These are phyloP conservation scores for Chydorus sphaericus DNA, from an alignment of 2,888 invertebrate genomes.

Conservation along the genomic window DNA sequence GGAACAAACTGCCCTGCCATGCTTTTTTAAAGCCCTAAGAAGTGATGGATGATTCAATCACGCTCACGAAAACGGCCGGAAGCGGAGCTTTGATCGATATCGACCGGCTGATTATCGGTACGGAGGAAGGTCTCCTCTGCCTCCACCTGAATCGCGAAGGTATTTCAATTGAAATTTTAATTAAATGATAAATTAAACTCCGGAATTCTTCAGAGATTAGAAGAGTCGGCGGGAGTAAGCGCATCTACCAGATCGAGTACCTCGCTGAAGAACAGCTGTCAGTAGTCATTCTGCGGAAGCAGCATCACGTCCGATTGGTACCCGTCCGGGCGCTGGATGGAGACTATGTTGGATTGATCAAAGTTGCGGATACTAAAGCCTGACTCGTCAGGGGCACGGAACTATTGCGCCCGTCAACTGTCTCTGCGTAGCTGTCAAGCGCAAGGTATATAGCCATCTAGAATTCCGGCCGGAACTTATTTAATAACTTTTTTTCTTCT, in stretches of 20 bases:
- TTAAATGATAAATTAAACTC: not conserved
- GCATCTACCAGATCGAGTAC: conserved; percentile 59
- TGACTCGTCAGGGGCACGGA: conserved; percentile 41
- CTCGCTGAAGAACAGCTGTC: conserved; percentile 69
- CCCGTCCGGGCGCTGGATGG: conserved; percentile 88
- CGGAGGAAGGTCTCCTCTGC: conserved; percentile 85
- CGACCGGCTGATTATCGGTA: conserved; percentile 69
- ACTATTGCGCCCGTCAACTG: conserved; percentile 38
- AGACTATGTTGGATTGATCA: conserved; percentile 92
- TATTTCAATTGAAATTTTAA: conserved; percentile 29
- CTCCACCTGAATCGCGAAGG: conserved; percentile 78
- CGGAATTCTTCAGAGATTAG: conserved; percentile 44
- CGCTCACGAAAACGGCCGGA: conserved; percentile 63
- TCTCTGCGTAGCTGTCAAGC: conserved; percentile 84
- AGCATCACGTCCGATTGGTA: conserved; percentile 76
- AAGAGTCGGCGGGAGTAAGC: conserved; percentile 61
- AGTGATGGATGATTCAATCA: conserved; percentile 66
- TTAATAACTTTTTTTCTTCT: not conserved
- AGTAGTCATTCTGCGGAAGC: conserved; percentile 80
- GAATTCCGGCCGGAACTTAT: not conserved
- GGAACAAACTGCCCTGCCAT: conserved; percentile 85
- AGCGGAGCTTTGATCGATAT: conserved; percentile 81
- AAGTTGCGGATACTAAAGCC: conserved; percentile 76
- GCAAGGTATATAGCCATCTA: conserved; percentile 46
- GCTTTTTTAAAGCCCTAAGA: conserved; percentile 78